Conservation (phyloP, 2,113 vertebrate genomes). For the Mastomys coucha region DNA sequence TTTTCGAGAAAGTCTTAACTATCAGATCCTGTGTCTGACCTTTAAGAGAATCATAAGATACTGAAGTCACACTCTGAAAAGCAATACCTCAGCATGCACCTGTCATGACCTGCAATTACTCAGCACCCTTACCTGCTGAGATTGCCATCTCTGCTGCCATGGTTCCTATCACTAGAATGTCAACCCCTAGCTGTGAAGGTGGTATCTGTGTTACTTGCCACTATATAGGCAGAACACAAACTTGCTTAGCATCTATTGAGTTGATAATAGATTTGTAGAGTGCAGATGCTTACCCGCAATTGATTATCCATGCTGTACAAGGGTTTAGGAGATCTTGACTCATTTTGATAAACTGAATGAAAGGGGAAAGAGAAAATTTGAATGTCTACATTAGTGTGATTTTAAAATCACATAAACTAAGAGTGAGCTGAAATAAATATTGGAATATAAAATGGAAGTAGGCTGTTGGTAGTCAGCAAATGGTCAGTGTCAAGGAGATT, state of each 20-base stretch:
- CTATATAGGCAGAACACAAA: background rate
- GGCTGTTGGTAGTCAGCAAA: background rate
- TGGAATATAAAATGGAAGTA: conserved; percentile 2
- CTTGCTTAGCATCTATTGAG: background rate
- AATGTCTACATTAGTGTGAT: background rate
- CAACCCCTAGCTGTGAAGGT: background rate
- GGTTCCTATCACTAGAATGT: background rate
- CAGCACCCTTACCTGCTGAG: background rate
- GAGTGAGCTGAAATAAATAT: conserved; percentile 1
- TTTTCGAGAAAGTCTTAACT: background rate
- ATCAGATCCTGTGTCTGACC: background rate
- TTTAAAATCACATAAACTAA: conserved; percentile 41
- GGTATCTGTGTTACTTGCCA: background rate
- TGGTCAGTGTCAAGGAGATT: background rate
- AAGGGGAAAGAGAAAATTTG: conserved; percentile 1
- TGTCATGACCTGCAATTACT: background rate
- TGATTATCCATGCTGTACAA: background rate
- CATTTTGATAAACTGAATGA: background rate
- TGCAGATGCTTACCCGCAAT: background rate
- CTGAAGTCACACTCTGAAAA: background rate
- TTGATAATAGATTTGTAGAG: background rate
- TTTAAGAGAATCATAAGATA: background rate
- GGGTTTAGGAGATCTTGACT: background rate
- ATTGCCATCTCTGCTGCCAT: background rate
- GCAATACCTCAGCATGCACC: background rate